Base-by-base conservation (phyloP, 2,797 vertebrate species). In the Pempheris klunzingeri region DNA sequence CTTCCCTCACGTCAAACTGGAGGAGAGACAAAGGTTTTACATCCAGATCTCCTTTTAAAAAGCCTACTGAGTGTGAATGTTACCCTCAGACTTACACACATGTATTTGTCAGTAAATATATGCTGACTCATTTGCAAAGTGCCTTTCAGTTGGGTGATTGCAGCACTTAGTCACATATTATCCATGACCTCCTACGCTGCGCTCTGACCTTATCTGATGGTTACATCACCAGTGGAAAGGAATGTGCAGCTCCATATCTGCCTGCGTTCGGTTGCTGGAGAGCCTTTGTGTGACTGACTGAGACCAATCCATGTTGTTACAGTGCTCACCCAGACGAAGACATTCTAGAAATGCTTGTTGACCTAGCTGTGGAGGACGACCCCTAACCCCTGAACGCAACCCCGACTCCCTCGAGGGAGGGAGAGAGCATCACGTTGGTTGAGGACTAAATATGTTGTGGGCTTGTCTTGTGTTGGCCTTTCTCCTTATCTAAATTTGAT, bases 161-260 rank as follows among this genome's bases (percentile, higher is more conserved):
- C 80, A 63, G 87, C 87, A 89, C 89, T 93, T 92, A 90, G 90
- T 92, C 90, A 92, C 89, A 88, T 90, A 90, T 92, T 92, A 92
- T 74, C 89, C 82, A 77, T 83, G 88, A 91, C 82, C 88, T 83
- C 76, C 77, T 87, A 69, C 12, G 17, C 83, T 69, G 77, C 38
- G 44, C 75, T 78, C 71, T 86, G 84, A 88, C 88, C 84, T 91
- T 92, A 91, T 93, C 87, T 85, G 83, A 79, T 86, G 85, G 84
- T 93, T 92, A 91, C 90, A 88, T 93, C 91, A 92, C 78, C 80
- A 63, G 76, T 67, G 82, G 83, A 84, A 79, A 90, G 88, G 90
- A 91, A 92, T 90, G 83, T 62, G 71, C 62, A 30, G 75, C 79
- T 82, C 76, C 61, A 81, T 84, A 85, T 88, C 83, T 81, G 82